A percentile compares a stretch with the other conserved stretches of the same genome.
Conservation (phyloP, 2,113 vertebrate genomes). For the Montifringilla adamsi region DNA sequence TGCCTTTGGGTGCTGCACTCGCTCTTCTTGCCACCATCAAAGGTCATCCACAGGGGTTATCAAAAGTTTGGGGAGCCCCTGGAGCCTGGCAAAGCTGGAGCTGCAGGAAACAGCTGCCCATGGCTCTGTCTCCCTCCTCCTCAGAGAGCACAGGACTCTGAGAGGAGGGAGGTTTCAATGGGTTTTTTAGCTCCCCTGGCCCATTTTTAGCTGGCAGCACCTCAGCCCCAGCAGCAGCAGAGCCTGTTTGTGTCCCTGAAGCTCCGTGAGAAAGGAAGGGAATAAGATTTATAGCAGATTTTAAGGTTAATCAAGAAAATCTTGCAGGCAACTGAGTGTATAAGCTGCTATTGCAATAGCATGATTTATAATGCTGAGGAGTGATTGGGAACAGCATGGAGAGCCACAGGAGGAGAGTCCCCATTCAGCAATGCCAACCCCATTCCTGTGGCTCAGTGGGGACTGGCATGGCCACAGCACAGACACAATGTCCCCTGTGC, state of each 20-base stretch:
- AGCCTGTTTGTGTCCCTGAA: not conserved
- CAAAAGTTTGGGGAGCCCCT: rapidly evolving
- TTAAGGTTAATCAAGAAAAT: conserved; percentile 66
- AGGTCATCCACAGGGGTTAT: not conserved
- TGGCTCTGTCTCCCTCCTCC: not conserved
- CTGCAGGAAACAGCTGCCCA: not conserved
- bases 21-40: not conserved
- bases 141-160: not conserved
- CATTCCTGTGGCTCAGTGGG: rapidly evolving
- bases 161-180: not conserved
- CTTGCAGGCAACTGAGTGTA: conserved; percentile 53
- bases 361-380: not conserved
- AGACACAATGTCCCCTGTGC: not conserved
- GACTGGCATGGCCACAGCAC: not conserved
- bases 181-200: not conserved
- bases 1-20: not conserved
- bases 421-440: rapidly evolving
- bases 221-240: not conserved
- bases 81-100: not conserved
- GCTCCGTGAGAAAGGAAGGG: not conserved
- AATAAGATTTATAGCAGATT: conserved; percentile 53
- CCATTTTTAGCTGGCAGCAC: not conserved
- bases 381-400: not conserved
- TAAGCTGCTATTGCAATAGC: conserved; percentile 1
- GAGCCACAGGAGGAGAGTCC: not conserved